These are phyloP conservation scores for Odobenus rosmarus DNA, from an alignment of 2,113 vertebrate genomes.

Conservation along the genomic window DNA sequence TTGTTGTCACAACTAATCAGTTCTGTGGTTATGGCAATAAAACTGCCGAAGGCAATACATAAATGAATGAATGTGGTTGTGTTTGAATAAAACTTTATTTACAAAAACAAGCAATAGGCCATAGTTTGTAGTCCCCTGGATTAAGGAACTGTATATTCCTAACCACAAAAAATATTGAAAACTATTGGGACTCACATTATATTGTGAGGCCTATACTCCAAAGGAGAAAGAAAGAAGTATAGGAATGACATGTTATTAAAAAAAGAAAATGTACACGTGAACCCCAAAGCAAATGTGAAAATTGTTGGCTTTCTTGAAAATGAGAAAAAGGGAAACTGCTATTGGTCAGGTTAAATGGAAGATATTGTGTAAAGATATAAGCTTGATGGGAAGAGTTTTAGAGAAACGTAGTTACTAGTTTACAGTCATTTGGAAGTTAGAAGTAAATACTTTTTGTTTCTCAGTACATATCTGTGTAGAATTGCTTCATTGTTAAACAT, in stretches of 20 bases:
- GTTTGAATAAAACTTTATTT: background rate
- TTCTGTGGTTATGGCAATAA: background rate
- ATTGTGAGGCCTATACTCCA: background rate
- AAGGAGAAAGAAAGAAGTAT: background rate
- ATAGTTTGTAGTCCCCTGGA: background rate
- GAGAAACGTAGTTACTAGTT: background rate
- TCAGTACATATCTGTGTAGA: background rate
- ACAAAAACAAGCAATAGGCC: background rate
- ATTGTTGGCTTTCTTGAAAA: background rate
- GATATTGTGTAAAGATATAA: background rate
- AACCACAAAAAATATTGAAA: background rate
- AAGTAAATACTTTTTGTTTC: background rate
- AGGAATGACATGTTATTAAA: background rate
- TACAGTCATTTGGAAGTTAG: background rate
- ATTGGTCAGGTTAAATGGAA: background rate
- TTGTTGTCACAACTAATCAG: background rate
- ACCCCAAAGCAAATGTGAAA: background rate
- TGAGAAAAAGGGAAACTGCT: background rate
- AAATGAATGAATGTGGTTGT: background rate
- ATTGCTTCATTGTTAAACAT: background rate
- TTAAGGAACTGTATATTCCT: background rate
- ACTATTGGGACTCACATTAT: background rate
- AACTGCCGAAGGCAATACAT: background rate
- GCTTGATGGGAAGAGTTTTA: background rate
- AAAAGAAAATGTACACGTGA: background rate